Base-by-base conservation (phyloP, 2,888 invertebrate species). In the Ommatoiulus sabulosus region DNA sequence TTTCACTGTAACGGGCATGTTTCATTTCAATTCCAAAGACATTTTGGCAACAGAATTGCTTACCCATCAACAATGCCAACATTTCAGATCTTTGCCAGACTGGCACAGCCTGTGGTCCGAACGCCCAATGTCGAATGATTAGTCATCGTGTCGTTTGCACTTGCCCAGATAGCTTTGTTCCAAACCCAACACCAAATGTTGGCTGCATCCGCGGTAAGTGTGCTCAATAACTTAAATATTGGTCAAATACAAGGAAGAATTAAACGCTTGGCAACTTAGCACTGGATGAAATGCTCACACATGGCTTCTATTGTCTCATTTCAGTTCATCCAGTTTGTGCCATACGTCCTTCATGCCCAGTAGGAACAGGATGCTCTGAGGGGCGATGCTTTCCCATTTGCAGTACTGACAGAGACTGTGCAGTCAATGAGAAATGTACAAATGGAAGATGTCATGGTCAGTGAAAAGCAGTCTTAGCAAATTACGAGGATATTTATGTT, bases 381-480 rank as follows among this genome's bases (percentile, higher is more conserved):
- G 96, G 96, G 87, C 95, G 97, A 93, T 98, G 98, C 92, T 93
- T 96, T 89, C 96, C 97, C 5, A 94, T 94, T 85, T 98, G 98
- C 92, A 93, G 93, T 57, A 93, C 93, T 20, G 97, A 98, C 92
- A 95, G 95, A 91, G 95, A 96, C 90, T 98, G 98, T 92, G 97
- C 97, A 3, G 94, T 96, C 89, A 98, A 98, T 92, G 98, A 98
- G 93, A 96, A 97, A 92, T 98, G 98, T 93, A 93, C 96, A 10
- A 94, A 95, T 91, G 96, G 95, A 90, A 95, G 95, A 91, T 98
- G 97, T 92, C 95, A 97, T 91, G 93, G 96, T 96, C 94, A 94
- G 95, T 95, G 90, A 44, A 20, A 35, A 8, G 15, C 10, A 90
- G 96, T 80, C 43, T 24, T 80, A 24, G 20, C n/a, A 88, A 35